Base-by-base conservation (phyloP, 2,888 invertebrate genomes). In the Nematopogon swammerdamellus region DNA sequence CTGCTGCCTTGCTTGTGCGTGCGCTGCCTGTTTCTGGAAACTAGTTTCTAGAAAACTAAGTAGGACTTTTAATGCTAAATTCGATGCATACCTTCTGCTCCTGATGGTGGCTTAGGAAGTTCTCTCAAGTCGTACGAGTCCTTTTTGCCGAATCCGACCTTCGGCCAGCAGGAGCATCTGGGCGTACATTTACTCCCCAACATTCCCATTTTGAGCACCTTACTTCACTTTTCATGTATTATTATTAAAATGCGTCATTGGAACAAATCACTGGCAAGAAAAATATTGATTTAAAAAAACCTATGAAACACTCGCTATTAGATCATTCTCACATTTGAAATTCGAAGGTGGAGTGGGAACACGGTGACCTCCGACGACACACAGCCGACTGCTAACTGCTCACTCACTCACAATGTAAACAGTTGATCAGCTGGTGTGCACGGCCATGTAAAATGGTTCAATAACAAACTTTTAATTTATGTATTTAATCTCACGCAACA, bases 71-170 rank as follows among this genome's bases (percentile, higher is more conserved):
- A n/a, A n/a, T n/a, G n/a, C n/a, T n/a, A n/a, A n/a, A 25, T 25
- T 4, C 8, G 25, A 25, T n/a, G n/a, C 25, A 25, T 25, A 25
- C 25, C 25, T 25, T 25, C 25, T 6, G 25, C 11, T 14, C 36
- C 36, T 36, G 36, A 61, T 5, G 72, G 75, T 29, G 76, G 77
- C 50, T 73, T 63, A 18, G 77, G 77, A 50, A 77, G 53, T 50
- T 72, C 72, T 57, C 63, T 69, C 18, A 75, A 60, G 56, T 76
- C 75, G 48, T 74, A 72, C 1, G 72, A 70, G 45, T 68, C 68
- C 0, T 63, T 59, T 47, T 57, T 62, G 30, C 57, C 54, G 20
- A 58, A 48, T 36, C 63, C 61, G 8, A 36, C 3, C 3, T 8
- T 14, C 36, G 36, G 36, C 53, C 70, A 70, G 55, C 72, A 72